Evolutionary conservation across 2,797 vertebrate genomes (phyloP), one percentile per base, ranked within the genome.

Genomic region (Rhinella marina): DNA sequence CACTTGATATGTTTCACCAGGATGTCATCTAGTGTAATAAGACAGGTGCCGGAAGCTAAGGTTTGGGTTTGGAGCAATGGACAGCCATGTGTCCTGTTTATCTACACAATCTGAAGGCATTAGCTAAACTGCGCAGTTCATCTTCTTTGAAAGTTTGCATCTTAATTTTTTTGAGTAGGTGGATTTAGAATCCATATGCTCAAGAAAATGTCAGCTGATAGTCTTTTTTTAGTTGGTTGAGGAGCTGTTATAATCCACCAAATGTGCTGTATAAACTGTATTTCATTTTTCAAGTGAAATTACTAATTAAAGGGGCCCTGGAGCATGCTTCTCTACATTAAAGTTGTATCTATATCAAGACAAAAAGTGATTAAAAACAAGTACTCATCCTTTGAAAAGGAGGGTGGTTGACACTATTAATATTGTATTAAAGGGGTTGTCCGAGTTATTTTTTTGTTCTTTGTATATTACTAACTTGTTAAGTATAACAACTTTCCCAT

Each of bases 151-250:
- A 75, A 54, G 48, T 54, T 77, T 77, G 1, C 6, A 7, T 77
- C 50, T 54, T 77, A 2, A n/a, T 77, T 77, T 52, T 77, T 11
- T 25, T 50, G 59, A 50, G 83, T 85, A 32, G 83, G 83, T 25
- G 54, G 70, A 61, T 61, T 25, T 48, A n/a, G 23, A 48, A 48
- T 62, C 68, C 83, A 85, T 76, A 85, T 85, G 70, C 21, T 76
- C 56, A 4, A 62, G 73, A 25, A 41, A 62, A 19, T 73, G 70
- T 61, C 52, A 75, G 70, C 48, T 85, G 54, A 61, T 48, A 48
- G 52, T 59, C 57, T 56, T 61, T 59, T 75, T 84, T 84, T 75
- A 59, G 68, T 41, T 59, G 70, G 29, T 48, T 23, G 14, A 9
- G 54, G 70, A 32, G 54, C 56, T 61, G 66, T 84, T 73, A 41